A percentile compares a stretch with the other conserved stretches of the same genome.
These are phyloP conservation scores for Octomys mimax DNA, from an alignment of 2,797 vertebrate species.

Conservation along the genomic window DNA sequence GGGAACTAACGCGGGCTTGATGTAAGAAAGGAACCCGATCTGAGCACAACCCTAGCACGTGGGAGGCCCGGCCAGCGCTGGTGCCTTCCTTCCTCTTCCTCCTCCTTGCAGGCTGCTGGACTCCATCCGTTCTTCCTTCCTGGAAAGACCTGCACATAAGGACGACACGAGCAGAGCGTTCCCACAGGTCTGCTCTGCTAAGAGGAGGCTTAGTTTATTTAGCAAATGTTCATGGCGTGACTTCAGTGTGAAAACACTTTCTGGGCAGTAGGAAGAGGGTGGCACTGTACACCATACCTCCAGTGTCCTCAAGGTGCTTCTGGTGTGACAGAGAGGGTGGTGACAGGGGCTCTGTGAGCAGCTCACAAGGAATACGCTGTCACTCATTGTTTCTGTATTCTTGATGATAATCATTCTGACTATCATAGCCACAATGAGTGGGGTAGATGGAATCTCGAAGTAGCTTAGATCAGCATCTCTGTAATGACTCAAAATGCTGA, in stretches of 20 bases:
- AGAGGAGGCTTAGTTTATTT: not conserved
- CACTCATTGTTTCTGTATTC: not conserved
- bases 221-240: not conserved
- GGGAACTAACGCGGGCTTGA: not conserved
- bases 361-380: not conserved
- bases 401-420: not conserved
- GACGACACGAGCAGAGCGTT: not conserved
- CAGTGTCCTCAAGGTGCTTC: accelerated
- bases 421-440: not conserved
- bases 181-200: not conserved
- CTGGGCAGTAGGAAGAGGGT: not conserved
- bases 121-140: not conserved
- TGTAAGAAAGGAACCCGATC: not conserved
- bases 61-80: accelerated
- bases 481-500: not conserved
- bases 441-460: not conserved
- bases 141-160: not conserved
- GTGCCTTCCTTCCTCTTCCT: not conserved
- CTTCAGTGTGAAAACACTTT: not conserved
- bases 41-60: not conserved
- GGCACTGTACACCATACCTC: too few relatives aligned
- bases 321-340: not conserved
- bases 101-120: not conserved
- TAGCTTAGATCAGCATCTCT: not conserved
- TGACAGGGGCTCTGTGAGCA: accelerated